These are phyloP conservation scores for Macrotus californicus DNA, from an alignment of 2,113 vertebrate genomes.

Conservation along the genomic window DNA sequence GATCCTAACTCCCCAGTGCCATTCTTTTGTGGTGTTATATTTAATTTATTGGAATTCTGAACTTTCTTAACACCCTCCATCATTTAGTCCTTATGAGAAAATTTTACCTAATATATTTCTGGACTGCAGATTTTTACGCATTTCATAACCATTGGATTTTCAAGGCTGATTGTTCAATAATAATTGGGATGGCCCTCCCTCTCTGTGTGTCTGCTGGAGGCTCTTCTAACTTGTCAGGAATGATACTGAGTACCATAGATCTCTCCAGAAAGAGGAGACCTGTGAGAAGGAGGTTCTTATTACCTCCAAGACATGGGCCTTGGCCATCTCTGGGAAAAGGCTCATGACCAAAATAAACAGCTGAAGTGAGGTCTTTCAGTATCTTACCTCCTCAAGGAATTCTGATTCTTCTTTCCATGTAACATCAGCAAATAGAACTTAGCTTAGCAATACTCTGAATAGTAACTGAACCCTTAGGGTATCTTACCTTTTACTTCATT, in stretches of 20 bases:
- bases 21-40: background rate
- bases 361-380: background rate
- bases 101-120: background rate
- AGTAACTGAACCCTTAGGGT: background rate
- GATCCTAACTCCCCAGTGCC: background rate
- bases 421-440: background rate
- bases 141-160: background rate
- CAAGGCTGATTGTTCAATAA: background rate
- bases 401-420: background rate
- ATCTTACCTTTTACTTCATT: background rate
- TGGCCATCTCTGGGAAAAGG: background rate
- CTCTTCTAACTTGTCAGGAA: background rate
- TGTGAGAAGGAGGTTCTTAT: background rate
- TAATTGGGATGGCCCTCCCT: background rate
- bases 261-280: background rate
- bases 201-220: background rate
- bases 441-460: background rate
- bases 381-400: background rate
- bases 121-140: background rate
- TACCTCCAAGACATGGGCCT: background rate
- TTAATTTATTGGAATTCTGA: background rate
- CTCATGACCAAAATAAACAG: background rate
- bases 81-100: background rate
- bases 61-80: background rate
- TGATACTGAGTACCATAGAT: background rate